Base-by-base conservation (phyloP, 2,888 invertebrate species). In the Pollenia griseotomentosa region DNA sequence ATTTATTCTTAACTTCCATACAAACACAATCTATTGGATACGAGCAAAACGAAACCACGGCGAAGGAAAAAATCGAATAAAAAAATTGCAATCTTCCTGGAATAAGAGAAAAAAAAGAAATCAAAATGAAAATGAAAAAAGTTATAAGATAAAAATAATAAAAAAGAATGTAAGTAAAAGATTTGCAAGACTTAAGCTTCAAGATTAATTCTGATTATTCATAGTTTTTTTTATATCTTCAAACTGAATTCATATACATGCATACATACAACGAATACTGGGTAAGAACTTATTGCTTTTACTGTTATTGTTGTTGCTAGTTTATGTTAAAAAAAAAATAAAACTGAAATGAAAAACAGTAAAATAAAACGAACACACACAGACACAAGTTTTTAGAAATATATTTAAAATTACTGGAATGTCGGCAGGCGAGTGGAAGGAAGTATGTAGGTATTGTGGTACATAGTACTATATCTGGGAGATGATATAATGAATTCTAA, bases 131-230 rank as follows among this genome's bases (percentile, higher is more conserved):
- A 33, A 33, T 33, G 11, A 51, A 51, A 51, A 12, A 14, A 5
- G 14, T 51, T 14, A 14, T 46, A 51, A 51, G 59, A 59, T 46
- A 59, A 40, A 55, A 57, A 44, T 33, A 33, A 59, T 23, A 66
- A 19, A 63, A 73, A n/a, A 14, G 42, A 12, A 59, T 61, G 51
- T 40, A 68, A 16, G 61, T 42, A 70, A 79, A 70, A 70, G 53
- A 74, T 68, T 80, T 85, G 53, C 70, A 16, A 65, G 55, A 80
- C 70, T 80, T 57, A 70, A 65, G 57, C 70, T 70, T 70, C 23
- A 48, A 85, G 85, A 70, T 80, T 75, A 85, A 63, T 80, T 80
- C 48, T 71, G 71, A 75, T 85, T 80, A 80, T 80, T 80, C 66
- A 73, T 68, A 74, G 84, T 51, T 57, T 51, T 11, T 71, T 42